These are phyloP conservation scores for Brachylomia viminalis DNA, from an alignment of 2,888 invertebrate species.

Conservation along the genomic window DNA sequence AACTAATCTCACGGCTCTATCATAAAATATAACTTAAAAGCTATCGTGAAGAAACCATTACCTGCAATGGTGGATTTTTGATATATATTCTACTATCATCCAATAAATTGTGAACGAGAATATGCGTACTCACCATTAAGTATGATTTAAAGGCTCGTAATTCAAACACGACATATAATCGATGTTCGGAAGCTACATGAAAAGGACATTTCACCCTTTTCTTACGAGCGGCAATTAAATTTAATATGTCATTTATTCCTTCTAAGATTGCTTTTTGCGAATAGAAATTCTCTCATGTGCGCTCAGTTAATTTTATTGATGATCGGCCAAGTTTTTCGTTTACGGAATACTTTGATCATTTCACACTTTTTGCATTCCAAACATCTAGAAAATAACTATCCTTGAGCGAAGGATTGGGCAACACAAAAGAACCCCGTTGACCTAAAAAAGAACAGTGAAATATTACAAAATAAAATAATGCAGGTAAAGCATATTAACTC, in stretches of 20 bases:
- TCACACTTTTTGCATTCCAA: slow-evolving; percentile 46
- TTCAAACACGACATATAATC: slow-evolving; percentile 83
- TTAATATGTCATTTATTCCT: slow-evolving; percentile 58
- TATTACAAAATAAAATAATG: slow-evolving; percentile 37
- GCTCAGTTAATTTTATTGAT: slow-evolving; percentile 52
- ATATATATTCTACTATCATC: slow-evolving; percentile 81
- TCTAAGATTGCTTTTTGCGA: slow-evolving; percentile 53
- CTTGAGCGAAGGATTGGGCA: slow-evolving; percentile 33
- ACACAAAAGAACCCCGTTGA: slow-evolving; percentile 47
- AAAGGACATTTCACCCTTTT: slow-evolving; percentile 73
- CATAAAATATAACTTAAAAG: slow-evolving; percentile 67
- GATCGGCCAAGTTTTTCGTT: slow-evolving; percentile 27
- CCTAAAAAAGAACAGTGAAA: slow-evolving; percentile 42
- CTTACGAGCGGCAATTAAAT: slow-evolving; percentile 63
- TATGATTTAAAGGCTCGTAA: slow-evolving; percentile 85
- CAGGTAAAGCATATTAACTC: slow-evolving; percentile 43
- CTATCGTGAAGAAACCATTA: slow-evolving; percentile 73
- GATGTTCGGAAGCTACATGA: slow-evolving; percentile 78
- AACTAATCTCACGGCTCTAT: slow-evolving; percentile 57
- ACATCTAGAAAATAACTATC: slow-evolving; percentile 38
- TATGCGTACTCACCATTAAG: slow-evolving; percentile 88
- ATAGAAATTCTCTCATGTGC: slow-evolving; percentile 47
- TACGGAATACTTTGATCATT: slow-evolving; percentile 41
- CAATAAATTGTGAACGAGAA: slow-evolving; percentile 84
- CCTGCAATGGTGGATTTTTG: slow-evolving; percentile 77